These are phyloP conservation scores for Amorpha juglandis DNA, from an alignment of 2,888 invertebrate species.

Conservation along the genomic window DNA sequence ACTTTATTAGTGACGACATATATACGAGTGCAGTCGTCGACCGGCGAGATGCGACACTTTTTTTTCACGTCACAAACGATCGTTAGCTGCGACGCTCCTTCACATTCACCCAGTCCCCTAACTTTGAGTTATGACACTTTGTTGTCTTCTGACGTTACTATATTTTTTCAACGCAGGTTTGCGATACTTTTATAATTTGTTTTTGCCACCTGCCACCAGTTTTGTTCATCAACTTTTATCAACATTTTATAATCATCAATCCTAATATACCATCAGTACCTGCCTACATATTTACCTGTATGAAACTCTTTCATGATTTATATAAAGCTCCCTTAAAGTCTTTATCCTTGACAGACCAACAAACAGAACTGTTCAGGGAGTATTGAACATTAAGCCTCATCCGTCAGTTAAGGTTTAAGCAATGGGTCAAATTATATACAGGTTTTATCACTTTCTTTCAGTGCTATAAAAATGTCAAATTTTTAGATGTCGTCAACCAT, in stretches of 20 bases:
- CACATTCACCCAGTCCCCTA: slow-evolving; percentile 44
- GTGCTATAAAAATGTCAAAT: too few species aligned
- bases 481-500: too few species aligned
- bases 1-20: slow-evolving; percentile 25
- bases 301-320: too few species aligned
- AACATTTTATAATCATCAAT: not conserved
- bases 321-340: too few species aligned
- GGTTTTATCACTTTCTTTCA: too few species aligned
- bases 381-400: too few species aligned
- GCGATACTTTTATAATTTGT: slow-evolving; percentile 40
- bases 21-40: too few species aligned
- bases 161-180: slow-evolving; percentile 30
- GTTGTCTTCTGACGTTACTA: slow-evolving; percentile 51
- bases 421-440: too few species aligned
- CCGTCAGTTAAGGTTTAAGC: too few species aligned
- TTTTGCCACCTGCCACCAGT: slow-evolving; percentile 10
- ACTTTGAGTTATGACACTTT: slow-evolving; percentile 61
- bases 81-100: slow-evolving; percentile 37
- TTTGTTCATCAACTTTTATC: not conserved
- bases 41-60: slow-evolving; percentile 40
- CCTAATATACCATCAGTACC: not conserved
- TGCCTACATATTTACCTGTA: too few species aligned
- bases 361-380: too few species aligned
- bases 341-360: too few species aligned
- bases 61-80: slow-evolving; percentile 38